Evolutionary conservation across 2,888 invertebrate genomes (phyloP).

Genomic region (Trachelus stipa): DNA sequence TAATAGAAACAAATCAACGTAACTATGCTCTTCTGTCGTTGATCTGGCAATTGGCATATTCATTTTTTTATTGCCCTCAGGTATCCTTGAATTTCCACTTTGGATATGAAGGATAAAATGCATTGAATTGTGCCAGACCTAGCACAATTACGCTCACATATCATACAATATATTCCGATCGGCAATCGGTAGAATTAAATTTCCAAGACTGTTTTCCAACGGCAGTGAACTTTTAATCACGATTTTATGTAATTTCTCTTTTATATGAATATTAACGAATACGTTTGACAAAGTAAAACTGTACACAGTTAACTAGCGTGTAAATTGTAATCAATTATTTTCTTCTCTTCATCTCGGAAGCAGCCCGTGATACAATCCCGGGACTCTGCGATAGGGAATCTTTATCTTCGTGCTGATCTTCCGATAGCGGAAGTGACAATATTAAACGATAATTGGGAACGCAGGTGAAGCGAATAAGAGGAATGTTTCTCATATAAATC

Average conservation of each 20-base stretch:
- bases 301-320: not conserved
- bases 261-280: not conserved
- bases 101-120: not conserved
- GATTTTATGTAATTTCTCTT: not conserved
- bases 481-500: slow-evolving; percentile 51
- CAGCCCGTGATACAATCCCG: not conserved
- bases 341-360: not conserved
- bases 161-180: not conserved
- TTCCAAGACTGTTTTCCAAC: not conserved
- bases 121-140: not conserved
- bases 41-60: not conserved
- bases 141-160: not conserved
- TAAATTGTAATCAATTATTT: not conserved
- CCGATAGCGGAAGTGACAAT: slow-evolving; percentile 17
- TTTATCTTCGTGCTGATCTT: not conserved
- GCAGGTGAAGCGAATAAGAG: slow-evolving; percentile 46
- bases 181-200: not conserved
- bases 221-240: not conserved
- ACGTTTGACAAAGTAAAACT: not conserved
- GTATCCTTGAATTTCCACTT: not conserved
- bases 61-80: not conserved
- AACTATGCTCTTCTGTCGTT: not conserved
- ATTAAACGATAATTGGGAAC: slow-evolving; percentile 46
- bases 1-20: not conserved
- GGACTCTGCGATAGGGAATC: not conserved